Base-by-base conservation (phyloP, 1,140 invertebrate species). In the Latrodectus geometricus region DNA sequence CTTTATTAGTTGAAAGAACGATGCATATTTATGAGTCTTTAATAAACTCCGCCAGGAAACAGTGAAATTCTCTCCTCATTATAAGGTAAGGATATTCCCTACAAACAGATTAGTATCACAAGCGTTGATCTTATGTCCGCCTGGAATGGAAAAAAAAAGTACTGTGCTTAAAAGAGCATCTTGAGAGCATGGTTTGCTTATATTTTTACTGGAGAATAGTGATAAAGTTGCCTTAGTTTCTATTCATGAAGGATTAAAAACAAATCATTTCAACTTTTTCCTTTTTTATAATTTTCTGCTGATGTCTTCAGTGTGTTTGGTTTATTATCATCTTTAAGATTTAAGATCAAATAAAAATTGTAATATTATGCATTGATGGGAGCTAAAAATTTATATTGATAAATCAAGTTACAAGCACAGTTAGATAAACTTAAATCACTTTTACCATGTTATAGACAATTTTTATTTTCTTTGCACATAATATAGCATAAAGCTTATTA, bases 1-100 rank as follows among this genome's bases (percentile, higher is more conserved):
- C 68, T 69, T 69, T 69, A 69, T 69, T 12, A 69, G 17, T 11
- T 11, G 21, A n/a, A 21, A n/a, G 20, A 4, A 12, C 21, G 17
- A 69, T 69, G 68, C 68, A 69, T 69, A 69, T 69, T 69, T 69
- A 69, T 69, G 68, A 69, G 68, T 3, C 68, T 69, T 69, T 69
- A 23, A 69, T 69, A 20, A 69, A 69, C 17, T 21, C 20, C 8
- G 68, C 8, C 54, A 17, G 17, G 68, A 23, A 21, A 21, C 20
- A 23, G 17, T 69, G 14, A 4, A 69, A 69, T 69, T 69, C 20
- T 11, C 11, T 61, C 54, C 11, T 61, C 54, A 61, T 61, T 61
- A 61, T 8, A 8, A 61, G 17, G 54, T 61, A 61, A 61, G 17
- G 11, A 61, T 61, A 61, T 8, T 61, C 54, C 17, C 8, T 8